phyloP scores from a whole-genome alignment of 2,113 vertebrate species.

The Mungos mungo region DNA sequence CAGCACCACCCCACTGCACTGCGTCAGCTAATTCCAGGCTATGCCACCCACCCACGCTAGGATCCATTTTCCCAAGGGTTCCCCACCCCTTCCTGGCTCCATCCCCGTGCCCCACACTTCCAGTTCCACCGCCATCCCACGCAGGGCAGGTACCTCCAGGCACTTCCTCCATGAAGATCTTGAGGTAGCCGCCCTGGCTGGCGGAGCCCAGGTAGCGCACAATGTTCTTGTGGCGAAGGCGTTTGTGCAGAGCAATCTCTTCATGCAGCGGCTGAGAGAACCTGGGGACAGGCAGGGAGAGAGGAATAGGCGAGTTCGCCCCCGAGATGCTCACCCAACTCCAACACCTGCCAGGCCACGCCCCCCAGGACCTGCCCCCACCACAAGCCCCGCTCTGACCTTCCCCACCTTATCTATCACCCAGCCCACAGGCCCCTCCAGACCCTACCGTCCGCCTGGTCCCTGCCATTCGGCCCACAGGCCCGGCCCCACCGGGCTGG shows the following conservation, averaged over 20 bases:
- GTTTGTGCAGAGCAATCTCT: slow-evolving; percentile 94
- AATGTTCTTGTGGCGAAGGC: slow-evolving; percentile 93
- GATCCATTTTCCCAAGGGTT: not conserved
- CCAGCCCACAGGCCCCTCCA: not conserved
- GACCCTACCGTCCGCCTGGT: rapidly evolving
- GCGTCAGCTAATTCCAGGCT: slow-evolving; percentile 19
- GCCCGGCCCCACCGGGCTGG: not conserved
- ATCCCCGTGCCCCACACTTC: not conserved
- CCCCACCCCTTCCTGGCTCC: slow-evolving; percentile 31
- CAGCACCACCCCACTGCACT: not conserved
- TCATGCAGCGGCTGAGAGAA: slow-evolving; percentile 95
- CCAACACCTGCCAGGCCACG: not conserved
- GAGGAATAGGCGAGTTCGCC: not conserved
- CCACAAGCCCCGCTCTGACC: not conserved
- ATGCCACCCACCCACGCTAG: slow-evolving; percentile 22
- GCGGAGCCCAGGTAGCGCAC: slow-evolving; percentile 94
- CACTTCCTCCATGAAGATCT: slow-evolving; percentile 98
- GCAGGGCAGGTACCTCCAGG: slow-evolving; percentile 89
- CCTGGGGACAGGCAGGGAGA: slow-evolving; percentile 71
- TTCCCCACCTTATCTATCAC: not conserved
- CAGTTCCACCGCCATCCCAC: slow-evolving; percentile 41
- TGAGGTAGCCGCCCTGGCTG: slow-evolving; percentile 93
- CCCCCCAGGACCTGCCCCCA: not conserved
- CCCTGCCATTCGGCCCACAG: not conserved
- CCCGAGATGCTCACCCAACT: not conserved